These are phyloP conservation scores for Bubalus kerabau DNA, from an alignment of 2,113 vertebrate species.

Conservation along the genomic window DNA sequence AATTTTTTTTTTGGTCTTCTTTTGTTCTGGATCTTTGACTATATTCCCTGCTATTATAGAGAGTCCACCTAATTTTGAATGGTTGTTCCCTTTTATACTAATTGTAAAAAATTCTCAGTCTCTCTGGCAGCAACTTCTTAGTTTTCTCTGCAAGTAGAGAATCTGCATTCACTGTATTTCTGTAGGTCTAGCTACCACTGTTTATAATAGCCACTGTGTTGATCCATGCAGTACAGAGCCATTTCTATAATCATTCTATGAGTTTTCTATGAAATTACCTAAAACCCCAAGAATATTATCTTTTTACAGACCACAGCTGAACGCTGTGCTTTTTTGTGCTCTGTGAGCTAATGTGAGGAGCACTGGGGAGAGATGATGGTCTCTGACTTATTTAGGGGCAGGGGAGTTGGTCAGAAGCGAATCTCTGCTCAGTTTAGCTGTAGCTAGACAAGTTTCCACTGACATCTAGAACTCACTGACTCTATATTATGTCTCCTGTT, in stretches of 20 bases:
- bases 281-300: neutral
- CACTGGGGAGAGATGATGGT: neutral
- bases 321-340: neutral
- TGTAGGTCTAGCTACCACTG: neutral
- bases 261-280: conserved; percentile 40
- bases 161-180: conserved; percentile 32
- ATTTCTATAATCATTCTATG: conserved; percentile 26
- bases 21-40: conserved; percentile 10
- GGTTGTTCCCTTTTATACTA: conserved; percentile 26
- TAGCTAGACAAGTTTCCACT: neutral
- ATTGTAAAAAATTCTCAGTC: conserved; percentile 14
- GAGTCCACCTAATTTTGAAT: conserved; percentile 29
- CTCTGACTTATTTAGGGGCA: neutral
- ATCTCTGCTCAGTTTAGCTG: neutral
- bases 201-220: conserved; percentile 26
- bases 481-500: neutral
- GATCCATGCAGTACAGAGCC: neutral
- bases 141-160: conserved; percentile 25
- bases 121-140: conserved; percentile 30
- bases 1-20: conserved; percentile 23
- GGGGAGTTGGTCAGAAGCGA: neutral
- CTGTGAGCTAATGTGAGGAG: neutral
- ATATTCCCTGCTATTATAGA: neutral
- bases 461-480: neutral
- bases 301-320: conserved; percentile 45